Evolutionary conservation across 2,797 vertebrate species (phyloP).

Genomic region (Petrocephalus schoutedeni): DNA sequence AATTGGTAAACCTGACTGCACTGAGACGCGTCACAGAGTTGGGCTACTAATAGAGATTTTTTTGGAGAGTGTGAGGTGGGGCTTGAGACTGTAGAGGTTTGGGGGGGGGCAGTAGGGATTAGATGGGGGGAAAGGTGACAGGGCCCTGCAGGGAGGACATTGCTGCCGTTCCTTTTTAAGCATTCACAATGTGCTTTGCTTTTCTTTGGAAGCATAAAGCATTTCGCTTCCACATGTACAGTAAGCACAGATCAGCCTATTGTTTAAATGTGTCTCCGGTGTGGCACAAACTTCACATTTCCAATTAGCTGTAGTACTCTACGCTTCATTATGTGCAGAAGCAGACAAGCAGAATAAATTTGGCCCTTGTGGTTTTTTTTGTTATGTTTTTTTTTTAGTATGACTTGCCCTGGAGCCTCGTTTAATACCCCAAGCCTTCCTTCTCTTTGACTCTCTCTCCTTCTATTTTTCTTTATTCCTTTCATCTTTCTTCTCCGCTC

Average conservation of each 20-base stretch:
- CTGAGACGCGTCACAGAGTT: neutral
- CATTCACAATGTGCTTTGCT: neutral
- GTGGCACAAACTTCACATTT: conserved; percentile 19
- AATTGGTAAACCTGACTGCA: neutral
- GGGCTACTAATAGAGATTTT: neutral
- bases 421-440: neutral
- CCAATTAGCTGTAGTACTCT: conserved; percentile 27
- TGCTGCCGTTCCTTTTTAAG: neutral
- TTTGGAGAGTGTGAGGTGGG: neutral
- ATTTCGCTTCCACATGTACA: neutral
- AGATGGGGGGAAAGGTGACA: neutral
- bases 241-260: neutral
- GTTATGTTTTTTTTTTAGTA: neutral
- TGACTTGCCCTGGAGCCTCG: neutral
- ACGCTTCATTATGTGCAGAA: conserved; percentile 30
- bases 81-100: neutral
- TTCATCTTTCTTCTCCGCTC: conserved; percentile 20
- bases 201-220: neutral
- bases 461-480: conserved; percentile 22
- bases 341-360: conserved; percentile 41
- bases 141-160: neutral
- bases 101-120: neutral
- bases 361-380: neutral
- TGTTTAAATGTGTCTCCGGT: neutral
- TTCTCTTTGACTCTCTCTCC: conserved; percentile 28